These are phyloP conservation scores for Dinoponera quadriceps DNA, from an alignment of 1,140 invertebrate genomes.

Conservation along the genomic window DNA sequence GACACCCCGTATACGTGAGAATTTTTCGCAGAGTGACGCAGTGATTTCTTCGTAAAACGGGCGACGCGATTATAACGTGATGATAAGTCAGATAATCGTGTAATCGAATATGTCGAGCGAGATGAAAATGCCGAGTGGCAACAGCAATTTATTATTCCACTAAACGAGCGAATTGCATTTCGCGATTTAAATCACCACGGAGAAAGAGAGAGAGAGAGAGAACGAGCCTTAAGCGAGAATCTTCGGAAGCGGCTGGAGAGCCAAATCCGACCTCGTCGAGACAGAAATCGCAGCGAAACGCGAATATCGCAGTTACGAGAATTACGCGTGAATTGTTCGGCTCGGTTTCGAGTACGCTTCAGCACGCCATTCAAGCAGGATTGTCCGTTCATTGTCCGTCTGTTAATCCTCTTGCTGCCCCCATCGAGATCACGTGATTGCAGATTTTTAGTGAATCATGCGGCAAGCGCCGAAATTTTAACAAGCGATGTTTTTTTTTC, in stretches of 20 bases:
- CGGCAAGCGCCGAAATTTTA: constrained; percentile 48
- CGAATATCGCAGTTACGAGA: constrained; percentile 62
- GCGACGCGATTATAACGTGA: background rate
- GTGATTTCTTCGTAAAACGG: background rate
- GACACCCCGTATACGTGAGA: no score
- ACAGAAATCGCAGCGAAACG: constrained; percentile 56
- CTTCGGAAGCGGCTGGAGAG: constrained; percentile 38
- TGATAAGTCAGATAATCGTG: background rate
- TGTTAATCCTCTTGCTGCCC: constrained; percentile 57
- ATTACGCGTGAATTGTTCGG: constrained; percentile 61
- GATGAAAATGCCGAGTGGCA: background rate
- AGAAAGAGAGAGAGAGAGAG: no score
- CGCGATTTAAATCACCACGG: constrained; percentile 6
- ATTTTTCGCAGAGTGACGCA: no score
- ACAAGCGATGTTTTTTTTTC: constrained; percentile 29
- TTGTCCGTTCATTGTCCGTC: constrained; percentile 57
- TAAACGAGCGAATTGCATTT: constrained; percentile 40
- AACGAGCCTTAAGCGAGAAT: constrained; percentile 43
- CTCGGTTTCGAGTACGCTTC: constrained; percentile 60
- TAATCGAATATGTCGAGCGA: background rate
- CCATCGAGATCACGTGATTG: constrained; percentile 59
- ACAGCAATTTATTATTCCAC: constrained; percentile 37
- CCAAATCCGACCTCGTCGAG: constrained; percentile 60
- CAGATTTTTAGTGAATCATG: constrained; percentile 58
- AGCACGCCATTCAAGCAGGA: constrained; percentile 60